phyloP scores from a whole-genome alignment of 2,888 invertebrate species.

The Scaptomyza parva region DNA sequence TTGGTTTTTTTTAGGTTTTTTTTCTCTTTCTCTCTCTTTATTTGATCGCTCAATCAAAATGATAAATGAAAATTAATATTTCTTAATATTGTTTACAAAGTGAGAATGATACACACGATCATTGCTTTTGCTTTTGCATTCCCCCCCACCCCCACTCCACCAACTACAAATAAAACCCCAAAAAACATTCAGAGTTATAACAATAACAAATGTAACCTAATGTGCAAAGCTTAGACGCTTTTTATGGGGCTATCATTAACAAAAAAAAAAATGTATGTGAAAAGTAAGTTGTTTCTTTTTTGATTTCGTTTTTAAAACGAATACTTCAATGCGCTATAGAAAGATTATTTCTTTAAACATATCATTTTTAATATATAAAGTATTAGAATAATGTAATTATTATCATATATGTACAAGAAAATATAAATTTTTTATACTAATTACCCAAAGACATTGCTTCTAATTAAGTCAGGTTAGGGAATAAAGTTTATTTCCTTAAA shows the following conservation, averaged over 20 bases:
- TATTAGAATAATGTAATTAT: no score
- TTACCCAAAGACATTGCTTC: no score
- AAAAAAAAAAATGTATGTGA: slow-evolving; percentile 17
- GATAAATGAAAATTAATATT: slow-evolving; percentile 84
- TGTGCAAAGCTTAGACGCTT: slow-evolving; percentile 65
- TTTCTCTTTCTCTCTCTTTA: slow-evolving; percentile 68
- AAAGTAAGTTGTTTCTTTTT: neutral
- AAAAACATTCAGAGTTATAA: slow-evolving; percentile 5
- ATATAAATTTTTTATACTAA: no score
- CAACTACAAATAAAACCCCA: slow-evolving; percentile 8
- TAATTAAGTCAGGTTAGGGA: no score
- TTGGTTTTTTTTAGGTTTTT: slow-evolving; percentile 7
- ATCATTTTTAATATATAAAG: no score
- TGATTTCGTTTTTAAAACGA: fast-evolving
- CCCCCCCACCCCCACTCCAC: no score
- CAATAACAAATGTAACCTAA: slow-evolving; percentile 51
- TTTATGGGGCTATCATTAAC: slow-evolving; percentile 45
- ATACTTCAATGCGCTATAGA: slow-evolving; percentile 21
- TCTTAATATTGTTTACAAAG: slow-evolving; percentile 84
- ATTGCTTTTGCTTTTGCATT: slow-evolving; percentile 56
- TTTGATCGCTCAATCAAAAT: slow-evolving; percentile 84
- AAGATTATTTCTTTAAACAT: neutral
- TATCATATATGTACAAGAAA: no score
- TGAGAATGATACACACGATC: slow-evolving; percentile 80
- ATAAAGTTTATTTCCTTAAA: no score